Evolutionary conservation across 2,113 vertebrate species (phyloP).

Genomic region (Penelope pileata): DNA sequence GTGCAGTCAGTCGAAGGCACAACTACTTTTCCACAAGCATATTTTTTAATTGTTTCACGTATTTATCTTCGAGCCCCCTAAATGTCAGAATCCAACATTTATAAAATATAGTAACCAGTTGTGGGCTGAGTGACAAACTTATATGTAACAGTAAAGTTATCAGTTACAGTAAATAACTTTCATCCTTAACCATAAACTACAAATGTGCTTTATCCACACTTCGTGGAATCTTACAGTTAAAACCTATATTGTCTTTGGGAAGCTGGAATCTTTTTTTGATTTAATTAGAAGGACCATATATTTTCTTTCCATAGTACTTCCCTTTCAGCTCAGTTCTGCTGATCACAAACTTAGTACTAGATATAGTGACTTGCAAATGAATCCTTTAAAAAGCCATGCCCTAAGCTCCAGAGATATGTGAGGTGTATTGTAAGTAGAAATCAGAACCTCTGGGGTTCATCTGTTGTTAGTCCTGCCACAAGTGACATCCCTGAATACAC

Average conservation of each 20-base stretch:
- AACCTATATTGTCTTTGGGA: background rate
- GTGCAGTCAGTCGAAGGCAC: background rate
- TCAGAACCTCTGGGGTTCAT: slow-evolving; percentile 18
- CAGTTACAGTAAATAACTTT: background rate
- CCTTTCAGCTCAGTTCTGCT: slow-evolving; percentile 28
- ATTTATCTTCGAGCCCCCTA: background rate
- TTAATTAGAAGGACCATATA: background rate
- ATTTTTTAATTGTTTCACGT: background rate
- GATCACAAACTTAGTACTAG: slow-evolving; percentile 16
- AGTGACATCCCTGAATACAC: background rate
- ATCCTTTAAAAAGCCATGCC: slow-evolving; percentile 53
- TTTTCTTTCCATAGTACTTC: background rate
- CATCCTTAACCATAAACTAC: background rate
- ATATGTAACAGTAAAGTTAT: background rate
- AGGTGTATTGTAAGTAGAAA: background rate
- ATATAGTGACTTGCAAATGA: slow-evolving; percentile 20
- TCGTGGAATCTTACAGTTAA: background rate
- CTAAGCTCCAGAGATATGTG: slow-evolving; percentile 15
- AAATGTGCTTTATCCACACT: background rate
- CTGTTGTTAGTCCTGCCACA: background rate
- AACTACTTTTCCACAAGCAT: background rate
- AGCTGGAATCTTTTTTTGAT: background rate
- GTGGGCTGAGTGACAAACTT: accelerated
- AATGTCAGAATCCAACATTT: background rate
- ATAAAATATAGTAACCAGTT: background rate